Base-by-base conservation (phyloP, 2,113 vertebrate species). In the Myiagra hebetior region DNA sequence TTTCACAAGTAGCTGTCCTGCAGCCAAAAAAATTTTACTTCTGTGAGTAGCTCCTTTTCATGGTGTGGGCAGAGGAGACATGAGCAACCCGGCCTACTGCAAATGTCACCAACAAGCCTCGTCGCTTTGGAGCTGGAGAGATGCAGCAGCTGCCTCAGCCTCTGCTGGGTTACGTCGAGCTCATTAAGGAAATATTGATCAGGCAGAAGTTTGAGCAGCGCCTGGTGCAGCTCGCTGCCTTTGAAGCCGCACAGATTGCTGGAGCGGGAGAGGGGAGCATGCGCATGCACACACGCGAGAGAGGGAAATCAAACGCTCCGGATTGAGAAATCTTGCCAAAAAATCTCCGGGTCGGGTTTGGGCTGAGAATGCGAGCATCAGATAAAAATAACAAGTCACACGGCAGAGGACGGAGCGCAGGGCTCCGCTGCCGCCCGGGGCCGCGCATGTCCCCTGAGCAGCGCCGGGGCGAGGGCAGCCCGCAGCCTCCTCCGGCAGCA, bases 351-450 rank as follows among this genome's bases (percentile, higher is more conserved):
- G 97, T 96, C 75, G 97, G 96, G 97, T 98, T 96, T 93, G 97
- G 98, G 97, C 96, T 52, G 96, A 95, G 98, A 98, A 98, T 91
- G 98, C 98, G 85, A 98, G 98, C 98, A 98, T 96, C 95, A 97
- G 98, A 98, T 98, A 99, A 99, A 99, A 99, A 99, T 98, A 99
- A 98, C 97, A 97, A 98, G 98, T 98, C 98, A 97, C 97, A 97
- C 91, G 92, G 98, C 82, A 92, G 98, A 98, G 98, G 98, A 98
- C 98, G 93, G 98, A 98, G 97, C 97, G 89, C 96, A 2, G 81
- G 85, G 96, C 94, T 95, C 97, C 97, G 98, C 97, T 98, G 80
- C 89, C 53, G 96, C 98, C 98, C 56, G 74, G 95, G 99, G 98
- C 98, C 59, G 95, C 96, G 97, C 98, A 98, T 98, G 98, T 87